These are phyloP conservation scores for Morus bassanus DNA, from an alignment of 2,797 vertebrate species.

Conservation along the genomic window DNA sequence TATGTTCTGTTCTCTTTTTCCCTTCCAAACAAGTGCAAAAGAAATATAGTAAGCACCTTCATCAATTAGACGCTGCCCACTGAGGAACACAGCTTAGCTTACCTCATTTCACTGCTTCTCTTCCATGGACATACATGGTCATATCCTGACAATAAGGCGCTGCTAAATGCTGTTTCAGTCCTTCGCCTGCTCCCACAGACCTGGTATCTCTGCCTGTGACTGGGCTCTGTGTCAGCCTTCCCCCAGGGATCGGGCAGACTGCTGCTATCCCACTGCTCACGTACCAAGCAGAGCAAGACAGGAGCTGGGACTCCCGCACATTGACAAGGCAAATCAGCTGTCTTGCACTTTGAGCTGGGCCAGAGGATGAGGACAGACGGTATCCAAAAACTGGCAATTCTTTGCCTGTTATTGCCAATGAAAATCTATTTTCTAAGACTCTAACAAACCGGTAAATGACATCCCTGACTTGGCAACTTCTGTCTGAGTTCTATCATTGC, in stretches of 20 bases:
- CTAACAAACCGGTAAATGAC: not conserved
- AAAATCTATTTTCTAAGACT: not conserved
- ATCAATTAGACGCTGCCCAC: not conserved
- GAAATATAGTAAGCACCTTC: not conserved
- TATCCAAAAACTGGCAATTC: not conserved
- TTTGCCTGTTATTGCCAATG: not conserved
- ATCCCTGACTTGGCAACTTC: not conserved
- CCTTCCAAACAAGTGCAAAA: not conserved
- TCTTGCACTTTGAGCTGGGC: not conserved
- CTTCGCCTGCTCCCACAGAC: not conserved
- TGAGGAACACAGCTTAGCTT: not conserved
- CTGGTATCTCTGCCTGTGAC: not conserved
- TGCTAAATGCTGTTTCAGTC: not conserved
- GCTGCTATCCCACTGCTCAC: not conserved
- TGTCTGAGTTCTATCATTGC: not conserved
- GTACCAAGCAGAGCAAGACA: accelerated
- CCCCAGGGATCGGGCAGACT: not conserved
- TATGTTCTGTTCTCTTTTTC: not conserved
- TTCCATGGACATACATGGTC: not conserved
- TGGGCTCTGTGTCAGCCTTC: not conserved
- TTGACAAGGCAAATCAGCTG: not conserved
- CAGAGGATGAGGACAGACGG: not conserved
- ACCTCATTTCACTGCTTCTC: not conserved
- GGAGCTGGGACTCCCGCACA: not conserved
- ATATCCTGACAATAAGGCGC: not conserved